phyloP scores from a whole-genome alignment of 2,888 invertebrate species.

The Seira sanloemensis region DNA sequence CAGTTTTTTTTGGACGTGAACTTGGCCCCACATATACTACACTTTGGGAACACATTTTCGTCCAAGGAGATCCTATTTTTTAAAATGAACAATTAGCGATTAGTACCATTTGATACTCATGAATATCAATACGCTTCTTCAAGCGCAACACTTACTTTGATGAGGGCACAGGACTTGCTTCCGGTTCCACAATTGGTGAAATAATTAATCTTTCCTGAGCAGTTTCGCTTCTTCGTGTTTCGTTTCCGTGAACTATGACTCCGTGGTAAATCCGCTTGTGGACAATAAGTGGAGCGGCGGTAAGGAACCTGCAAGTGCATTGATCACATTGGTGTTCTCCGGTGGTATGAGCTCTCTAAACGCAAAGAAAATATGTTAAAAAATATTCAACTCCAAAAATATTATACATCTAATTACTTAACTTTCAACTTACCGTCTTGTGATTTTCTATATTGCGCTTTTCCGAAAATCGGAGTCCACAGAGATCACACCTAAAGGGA shows the following conservation, averaged over 20 bases:
- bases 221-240: too few relatives aligned
- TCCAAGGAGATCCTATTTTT: too few relatives aligned
- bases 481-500: background rate
- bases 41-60: background rate
- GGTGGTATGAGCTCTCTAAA: constrained; percentile 18
- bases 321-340: background rate
- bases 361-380: background rate
- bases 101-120: too few relatives aligned
- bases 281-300: background rate
- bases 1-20: background rate
- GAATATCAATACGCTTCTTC: too few relatives aligned
- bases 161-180: too few relatives aligned
- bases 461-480: constrained; percentile 5
- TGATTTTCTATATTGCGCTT: background rate
- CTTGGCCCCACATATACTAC: background rate
- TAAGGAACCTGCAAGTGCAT: background rate
- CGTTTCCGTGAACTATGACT: too few relatives aligned
- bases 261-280: too few relatives aligned
- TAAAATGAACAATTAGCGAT: too few relatives aligned
- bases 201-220: too few relatives aligned
- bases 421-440: background rate
- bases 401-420: background rate
- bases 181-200: too few relatives aligned
- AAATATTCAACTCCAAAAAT: background rate
- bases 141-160: too few relatives aligned